Conservation (phyloP, 2,797 vertebrate genomes). For the Petrocephalus sullivani region DNA sequence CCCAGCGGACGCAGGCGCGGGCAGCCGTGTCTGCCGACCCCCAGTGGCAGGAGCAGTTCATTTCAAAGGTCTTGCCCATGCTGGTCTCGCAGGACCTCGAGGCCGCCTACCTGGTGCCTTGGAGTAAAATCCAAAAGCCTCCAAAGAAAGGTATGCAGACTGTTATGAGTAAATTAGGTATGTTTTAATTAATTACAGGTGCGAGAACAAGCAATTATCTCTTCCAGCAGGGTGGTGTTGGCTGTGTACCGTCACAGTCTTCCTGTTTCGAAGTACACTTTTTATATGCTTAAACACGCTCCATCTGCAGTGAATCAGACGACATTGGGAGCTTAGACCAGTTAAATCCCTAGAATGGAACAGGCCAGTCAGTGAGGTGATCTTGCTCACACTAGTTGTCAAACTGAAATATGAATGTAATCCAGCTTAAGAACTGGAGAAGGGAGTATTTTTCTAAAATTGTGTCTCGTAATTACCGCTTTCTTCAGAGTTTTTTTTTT, state of each 20-base stretch:
- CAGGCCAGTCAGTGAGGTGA: neutral
- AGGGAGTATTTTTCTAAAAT: neutral
- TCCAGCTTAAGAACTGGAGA: neutral
- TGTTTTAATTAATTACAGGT: neutral
- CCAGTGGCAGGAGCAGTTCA: slow-evolving; percentile 74
- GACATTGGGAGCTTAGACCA: neutral
- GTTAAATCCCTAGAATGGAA: neutral
- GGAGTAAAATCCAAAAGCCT: slow-evolving; percentile 71
- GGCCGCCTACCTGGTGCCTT: slow-evolving; percentile 79
- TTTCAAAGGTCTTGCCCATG: slow-evolving; percentile 67
- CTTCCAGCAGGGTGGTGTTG: neutral
- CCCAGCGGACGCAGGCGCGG: slow-evolving; percentile 71
- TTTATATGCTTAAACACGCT: neutral
- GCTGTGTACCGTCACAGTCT: neutral
- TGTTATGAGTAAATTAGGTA: neutral
- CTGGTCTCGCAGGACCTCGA: slow-evolving; percentile 75
- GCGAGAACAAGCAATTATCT: neutral
- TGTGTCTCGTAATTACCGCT: neutral
- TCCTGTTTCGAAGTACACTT: neutral
- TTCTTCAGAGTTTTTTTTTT: neutral
- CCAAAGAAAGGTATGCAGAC: slow-evolving; percentile 67
- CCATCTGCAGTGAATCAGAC: neutral
- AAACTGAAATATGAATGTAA: neutral
- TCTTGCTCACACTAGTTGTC: neutral
- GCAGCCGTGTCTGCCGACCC: slow-evolving; percentile 70